A percentile compares a stretch with the other conserved stretches of the same genome.
Evolutionary conservation across 2,113 vertebrate genomes (phyloP).

Genomic region (Mustelus asterias): DNA sequence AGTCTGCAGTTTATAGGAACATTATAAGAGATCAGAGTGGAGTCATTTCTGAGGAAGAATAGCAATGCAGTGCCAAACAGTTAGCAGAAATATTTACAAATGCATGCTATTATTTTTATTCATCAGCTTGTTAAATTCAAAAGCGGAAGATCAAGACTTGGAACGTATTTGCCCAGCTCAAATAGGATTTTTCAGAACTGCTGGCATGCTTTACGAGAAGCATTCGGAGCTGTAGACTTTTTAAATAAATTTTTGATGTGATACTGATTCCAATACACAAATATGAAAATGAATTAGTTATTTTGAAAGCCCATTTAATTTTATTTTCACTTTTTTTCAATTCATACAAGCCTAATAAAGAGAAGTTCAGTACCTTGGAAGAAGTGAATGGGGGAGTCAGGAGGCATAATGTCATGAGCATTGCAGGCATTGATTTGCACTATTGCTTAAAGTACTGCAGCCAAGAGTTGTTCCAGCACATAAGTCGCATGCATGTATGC

Average conservation of each 20-base stretch:
- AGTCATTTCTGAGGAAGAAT: not conserved
- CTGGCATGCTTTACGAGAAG: not conserved
- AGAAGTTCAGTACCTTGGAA: not conserved
- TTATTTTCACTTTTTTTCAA: not conserved
- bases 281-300: not conserved
- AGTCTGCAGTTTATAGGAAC: not conserved
- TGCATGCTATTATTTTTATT: not conserved
- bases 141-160: not conserved
- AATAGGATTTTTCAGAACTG: not conserved
- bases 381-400: not conserved
- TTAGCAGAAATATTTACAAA: not conserved
- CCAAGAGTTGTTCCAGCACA: not conserved
- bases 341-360: not conserved
- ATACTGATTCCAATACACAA: not conserved
- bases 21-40: not conserved
- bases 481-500: not conserved
- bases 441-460: not conserved
- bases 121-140: constrained; percentile 2
- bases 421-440: not conserved
- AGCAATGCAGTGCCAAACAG: not conserved
- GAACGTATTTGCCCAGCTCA: not conserved
- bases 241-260: not conserved
- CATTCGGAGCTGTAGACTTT: not conserved
- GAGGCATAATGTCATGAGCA: not conserved
- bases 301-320: not conserved